Evolutionary conservation across 2,113 vertebrate species (phyloP), one percentile per base, ranked within the genome.

Genomic region (Cynoglossus semilaevis): DNA sequence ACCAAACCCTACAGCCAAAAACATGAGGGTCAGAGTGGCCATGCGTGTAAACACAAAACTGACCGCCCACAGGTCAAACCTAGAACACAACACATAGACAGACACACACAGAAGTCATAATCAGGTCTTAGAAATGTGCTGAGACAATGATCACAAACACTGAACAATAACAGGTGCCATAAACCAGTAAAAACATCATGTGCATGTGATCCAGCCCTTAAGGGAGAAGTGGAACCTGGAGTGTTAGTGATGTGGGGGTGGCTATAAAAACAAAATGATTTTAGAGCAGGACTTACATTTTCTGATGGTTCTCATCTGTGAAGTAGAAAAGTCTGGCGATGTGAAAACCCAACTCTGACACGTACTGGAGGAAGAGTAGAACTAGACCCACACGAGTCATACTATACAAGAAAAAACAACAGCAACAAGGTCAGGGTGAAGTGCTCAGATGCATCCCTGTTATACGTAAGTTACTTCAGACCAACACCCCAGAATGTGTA

Each of bases 1-100:
- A 58, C 96, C 97, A 0, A 99, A 99, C n/a, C 95, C 95, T 0
- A 99, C 91, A 14, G 93, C 93, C 84, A 99, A 80, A 81, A 99
- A 96, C 35, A 95, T 92, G 4, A 99, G 89, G 16, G 95, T 99
- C 67, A 99, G 90, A 11, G 94, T 98, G 67, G 90, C 91, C 85
- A 99, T 95, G 62, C 93, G 93, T 1, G 93, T 94, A 77, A 95
- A 76, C 69, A 95, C 95, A 0, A 97, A 99, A 15, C 94, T 91
- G 0, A 93, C 90, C 0, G 94, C 96, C 96, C 96, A 99, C 70
- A 94, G 79, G 0, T 92, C 93, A 74, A 98, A 99, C 90, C 96
- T 99, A 77, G 45, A 10, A 14, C 17, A 51, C 13, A n/a, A 41
- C 46, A 79, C 6, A 29, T 6, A 29, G 22, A 29, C 22, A 29